phyloP scores from a whole-genome alignment of 2,113 vertebrate species.

The Pan paniscus region DNA sequence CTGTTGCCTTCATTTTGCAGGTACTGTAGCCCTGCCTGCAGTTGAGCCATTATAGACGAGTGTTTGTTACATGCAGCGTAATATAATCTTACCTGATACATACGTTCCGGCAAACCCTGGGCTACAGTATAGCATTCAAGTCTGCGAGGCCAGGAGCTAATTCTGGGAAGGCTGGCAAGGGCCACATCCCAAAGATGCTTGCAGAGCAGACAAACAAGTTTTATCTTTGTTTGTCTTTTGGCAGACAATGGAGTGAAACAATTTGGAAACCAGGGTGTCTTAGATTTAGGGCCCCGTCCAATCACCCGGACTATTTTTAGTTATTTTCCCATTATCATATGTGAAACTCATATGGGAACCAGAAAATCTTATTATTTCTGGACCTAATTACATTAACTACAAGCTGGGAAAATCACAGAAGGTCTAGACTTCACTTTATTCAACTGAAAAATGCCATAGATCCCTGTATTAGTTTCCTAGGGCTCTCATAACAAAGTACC shows the following conservation, averaged over 20 bases:
- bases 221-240: neutral
- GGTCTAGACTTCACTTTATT: neutral
- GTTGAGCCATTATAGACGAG: neutral
- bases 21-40: neutral
- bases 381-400: neutral
- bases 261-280: neutral
- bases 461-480: neutral
- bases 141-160: neutral
- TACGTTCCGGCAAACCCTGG: neutral
- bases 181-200: neutral
- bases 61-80: neutral
- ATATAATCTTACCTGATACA: neutral
- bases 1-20: neutral
- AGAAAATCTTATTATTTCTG: neutral
- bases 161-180: neutral
- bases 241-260: neutral
- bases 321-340: neutral
- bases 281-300: neutral
- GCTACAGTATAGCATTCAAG: neutral
- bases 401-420: neutral
- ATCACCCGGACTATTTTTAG: neutral
- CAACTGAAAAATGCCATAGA: neutral
- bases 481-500: neutral
- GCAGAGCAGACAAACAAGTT: neutral
- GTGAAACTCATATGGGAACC: neutral